Base-by-base conservation (phyloP, 2,113 vertebrate genomes). In the Nibea coibor region DNA sequence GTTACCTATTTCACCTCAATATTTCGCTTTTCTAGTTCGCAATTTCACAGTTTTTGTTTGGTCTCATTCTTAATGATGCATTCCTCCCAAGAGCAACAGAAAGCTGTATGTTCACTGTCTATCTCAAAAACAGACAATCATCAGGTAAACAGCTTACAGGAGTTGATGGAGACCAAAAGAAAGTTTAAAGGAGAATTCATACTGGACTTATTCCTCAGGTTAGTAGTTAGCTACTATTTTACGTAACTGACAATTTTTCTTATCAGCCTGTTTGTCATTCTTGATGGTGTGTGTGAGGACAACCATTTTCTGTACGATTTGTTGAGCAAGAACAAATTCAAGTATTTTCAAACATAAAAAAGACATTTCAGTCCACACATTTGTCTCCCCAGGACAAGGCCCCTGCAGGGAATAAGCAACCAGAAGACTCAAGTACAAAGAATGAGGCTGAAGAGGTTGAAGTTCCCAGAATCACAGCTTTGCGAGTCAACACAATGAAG, bases 401-500 rank as follows among this genome's bases (percentile, higher is more conserved):
- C 67, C 76, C 3, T 0, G 42, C 42, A 72, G 68, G 35, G 48
- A 53, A 65, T 48, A 63, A 74, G 57, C 58, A 39, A 70, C 53
- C 10, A 22, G 43, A 75, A 43, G 47, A 72, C 71, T 82, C 42
- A 3, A 69, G 22, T 56, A 81, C 78, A 65, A 68, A 81, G 83
- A 78, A 42, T 19, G 26, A 54, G 16, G 42, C 20, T 70, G 73
- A 65, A 84, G 66, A 14, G 19, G 82, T 73, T 81, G 15, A 39
- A 63, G 58, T 75, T 85, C 47, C 59, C 39, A 45, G 72, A 68
- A 72, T 73, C 68, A 54, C 50, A 7, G 62, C 69, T 79, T 28
- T 45, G 78, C 70, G 78, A 89, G 69, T 47, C 0, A 14, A 75
- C 70, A 48, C 70, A 54, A 62, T 80, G 57, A 76, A 76, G 80